Percentiles rank a stretch among this genome's conserved stretches.
phyloP scores from a whole-genome alignment of 2,888 invertebrate genomes.

The Didymodactylos carnosus region DNA sequence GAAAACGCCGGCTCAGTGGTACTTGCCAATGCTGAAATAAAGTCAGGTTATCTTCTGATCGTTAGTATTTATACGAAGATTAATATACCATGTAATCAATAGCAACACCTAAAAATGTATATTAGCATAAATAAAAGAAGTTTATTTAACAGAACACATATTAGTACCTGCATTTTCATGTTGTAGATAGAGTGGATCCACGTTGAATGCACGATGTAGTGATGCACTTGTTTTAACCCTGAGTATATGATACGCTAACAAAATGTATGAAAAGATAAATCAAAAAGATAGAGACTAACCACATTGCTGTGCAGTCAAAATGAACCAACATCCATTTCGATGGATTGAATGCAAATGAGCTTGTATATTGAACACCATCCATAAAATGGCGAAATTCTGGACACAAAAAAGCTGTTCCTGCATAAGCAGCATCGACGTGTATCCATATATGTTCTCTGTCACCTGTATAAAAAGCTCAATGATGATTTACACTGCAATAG shows the following conservation, averaged over 20 bases:
- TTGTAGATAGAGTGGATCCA: slow-evolving; percentile 82
- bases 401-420: slow-evolving; percentile 77
- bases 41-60: too few relatives aligned
- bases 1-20: slow-evolving; percentile 71
- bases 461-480: background rate
- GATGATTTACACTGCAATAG: too few relatives aligned
- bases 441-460: slow-evolving; percentile 68
- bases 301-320: slow-evolving; percentile 54
- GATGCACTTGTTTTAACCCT: slow-evolving; percentile 51
- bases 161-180: slow-evolving; percentile 97
- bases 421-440: slow-evolving; percentile 92
- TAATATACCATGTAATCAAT: slow-evolving; percentile 26
- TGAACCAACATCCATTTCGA: slow-evolving; percentile 95
- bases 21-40: slow-evolving; percentile 65
- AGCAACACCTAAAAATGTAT: too few relatives aligned
- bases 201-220: slow-evolving; percentile 84
- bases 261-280: background rate
- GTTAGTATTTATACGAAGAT: background rate
- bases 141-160: too few relatives aligned
- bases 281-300: slow-evolving; percentile 37
- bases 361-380: slow-evolving; percentile 51
- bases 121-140: too few relatives aligned
- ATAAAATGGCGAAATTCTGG: slow-evolving; percentile 71
- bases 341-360: slow-evolving; percentile 91
- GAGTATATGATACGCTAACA: background rate